Conservation (phyloP, 2,113 vertebrate genomes). For the Pelvicachromis taeniatus region DNA sequence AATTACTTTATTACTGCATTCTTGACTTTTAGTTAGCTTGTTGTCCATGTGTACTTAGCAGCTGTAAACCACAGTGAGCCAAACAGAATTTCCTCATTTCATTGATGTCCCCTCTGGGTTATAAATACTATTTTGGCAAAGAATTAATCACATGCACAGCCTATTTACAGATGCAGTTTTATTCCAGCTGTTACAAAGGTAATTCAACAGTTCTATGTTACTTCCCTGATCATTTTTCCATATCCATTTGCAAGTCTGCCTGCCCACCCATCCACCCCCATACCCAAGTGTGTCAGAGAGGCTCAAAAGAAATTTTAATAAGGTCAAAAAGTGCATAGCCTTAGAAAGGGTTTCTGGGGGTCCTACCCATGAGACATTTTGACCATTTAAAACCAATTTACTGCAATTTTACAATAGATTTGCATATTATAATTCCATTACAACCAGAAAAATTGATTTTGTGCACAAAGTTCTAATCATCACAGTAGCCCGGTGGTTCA, state of each 20-base stretch:
- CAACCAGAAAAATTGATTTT: constrained; percentile 10
- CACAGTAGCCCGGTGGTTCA: neutral
- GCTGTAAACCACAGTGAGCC: neutral
- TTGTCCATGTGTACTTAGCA: constrained; percentile 2
- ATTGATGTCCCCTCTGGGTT: constrained; percentile 51
- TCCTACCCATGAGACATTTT: constrained; percentile 13
- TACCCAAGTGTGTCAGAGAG: neutral
- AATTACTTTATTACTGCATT: neutral
- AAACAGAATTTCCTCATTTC: constrained; percentile 49
- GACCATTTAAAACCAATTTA: constrained; percentile 47
- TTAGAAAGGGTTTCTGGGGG: neutral
- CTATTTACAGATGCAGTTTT: constrained; percentile 55
- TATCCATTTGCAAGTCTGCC: constrained; percentile 38
- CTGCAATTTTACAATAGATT: constrained; percentile 26
- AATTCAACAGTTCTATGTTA: constrained; percentile 13
- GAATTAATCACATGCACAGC: constrained; percentile 22
- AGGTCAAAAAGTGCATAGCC: constrained; percentile 38
- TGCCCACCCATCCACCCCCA: neutral
- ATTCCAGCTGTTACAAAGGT: constrained; percentile 28
- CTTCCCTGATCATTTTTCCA: constrained; percentile 38
- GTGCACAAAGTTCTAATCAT: constrained; percentile 17
- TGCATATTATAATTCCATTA: constrained; percentile 26
- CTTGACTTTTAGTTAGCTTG: constrained; percentile 13
- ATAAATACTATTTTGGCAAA: constrained; percentile 24
- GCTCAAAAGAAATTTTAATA: constrained; percentile 44